Conservation (phyloP, 1,140 invertebrate species). For the Apis laboriosa region DNA sequence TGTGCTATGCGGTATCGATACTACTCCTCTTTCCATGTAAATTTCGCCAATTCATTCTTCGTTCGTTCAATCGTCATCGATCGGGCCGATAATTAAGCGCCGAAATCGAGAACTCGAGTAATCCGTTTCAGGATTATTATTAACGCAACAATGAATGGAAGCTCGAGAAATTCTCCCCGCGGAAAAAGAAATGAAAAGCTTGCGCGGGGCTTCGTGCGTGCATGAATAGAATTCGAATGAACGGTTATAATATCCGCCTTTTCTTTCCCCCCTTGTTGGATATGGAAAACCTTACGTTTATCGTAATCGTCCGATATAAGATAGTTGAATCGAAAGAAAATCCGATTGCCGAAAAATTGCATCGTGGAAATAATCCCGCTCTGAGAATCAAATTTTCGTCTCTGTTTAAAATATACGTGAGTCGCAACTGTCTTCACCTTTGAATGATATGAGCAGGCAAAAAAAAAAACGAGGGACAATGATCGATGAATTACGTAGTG, state of each 20-base stretch:
- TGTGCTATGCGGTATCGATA: no score
- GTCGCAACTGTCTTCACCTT: no score
- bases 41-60: not conserved
- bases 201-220: conserved; percentile 25
- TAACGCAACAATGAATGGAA: conserved; percentile 68
- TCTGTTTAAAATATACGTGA: no score
- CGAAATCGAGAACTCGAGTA: conserved; percentile 30
- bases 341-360: not conserved
- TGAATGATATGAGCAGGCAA: no score
- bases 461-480: no score
- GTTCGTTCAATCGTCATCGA: not conserved
- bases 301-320: not conserved
- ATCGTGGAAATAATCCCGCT: no score
- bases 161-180: conserved; percentile 68
- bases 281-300: not conserved
- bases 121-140: conserved; percentile 66
- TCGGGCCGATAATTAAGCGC: not conserved
- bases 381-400: no score
- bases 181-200: conserved; percentile 42
- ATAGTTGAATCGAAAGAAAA: not conserved
- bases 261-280: conserved; percentile 51
- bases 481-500: no score
- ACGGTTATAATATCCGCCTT: conserved; percentile 37
- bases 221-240: conserved; percentile 28
- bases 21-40: not conserved